Evolutionary conservation across 2,113 vertebrate species (phyloP), one percentile per base, ranked within the genome.

Genomic region (Paraplagusia blochii): DNA sequence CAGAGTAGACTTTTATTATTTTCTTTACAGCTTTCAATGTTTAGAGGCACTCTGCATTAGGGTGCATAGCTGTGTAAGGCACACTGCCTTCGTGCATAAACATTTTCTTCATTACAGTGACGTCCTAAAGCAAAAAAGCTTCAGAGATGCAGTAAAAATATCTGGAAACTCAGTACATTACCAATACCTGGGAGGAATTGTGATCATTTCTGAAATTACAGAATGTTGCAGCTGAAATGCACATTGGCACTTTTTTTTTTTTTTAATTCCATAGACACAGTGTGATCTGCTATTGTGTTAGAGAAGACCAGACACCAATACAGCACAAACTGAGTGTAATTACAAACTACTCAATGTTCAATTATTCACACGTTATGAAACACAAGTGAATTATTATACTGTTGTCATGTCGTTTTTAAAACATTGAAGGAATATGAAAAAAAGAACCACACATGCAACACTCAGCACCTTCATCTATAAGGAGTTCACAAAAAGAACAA

Each of bases 41-140:
- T 82, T 47, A 58, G 72, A 88, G 81, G 81, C 83, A 85, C 83
- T 75, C 76, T 67, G 59, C 74, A 74, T 60, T 47, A 82, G 77
- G 76, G 77, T 88, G 84, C 73, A 88, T 83, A 87, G 80, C 80
- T 80, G 69, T 82, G 45, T 76, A 80, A 83, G 80, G 80, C 83
- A 87, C 66, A 50, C 29, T 57, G 81, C 78, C 80, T 72, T 76
- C 64, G 78, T 88, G 85, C 82, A 88, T 83, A 81, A 76, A 77
- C 62, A 67, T 66, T 11, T 58, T 65, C 10, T 77, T 81, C 57
- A 59, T 66, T 68, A 76, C 77, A 82, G 73, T 80, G 65, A 66
- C 80, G 77, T 71, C 64, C 64, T 81, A 85, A 83, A 69, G 44
- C 50, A 64, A 43, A 76, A 43, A 55, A 68, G 22, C 44, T 53